Base-by-base conservation (phyloP, 2,888 invertebrate genomes). In the Lochmaea crataegi region DNA sequence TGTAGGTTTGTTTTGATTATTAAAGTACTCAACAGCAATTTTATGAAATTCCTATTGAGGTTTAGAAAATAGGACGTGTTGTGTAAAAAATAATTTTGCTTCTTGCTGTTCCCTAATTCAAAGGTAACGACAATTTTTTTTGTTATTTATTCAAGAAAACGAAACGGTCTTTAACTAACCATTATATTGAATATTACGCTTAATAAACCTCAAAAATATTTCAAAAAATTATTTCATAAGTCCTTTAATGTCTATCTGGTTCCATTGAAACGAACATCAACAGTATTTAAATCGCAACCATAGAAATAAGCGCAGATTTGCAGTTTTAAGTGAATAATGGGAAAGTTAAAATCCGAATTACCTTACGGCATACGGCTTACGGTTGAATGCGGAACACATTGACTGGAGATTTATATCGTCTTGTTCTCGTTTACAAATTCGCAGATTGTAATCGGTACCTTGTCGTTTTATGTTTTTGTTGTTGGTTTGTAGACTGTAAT, bases 391-490 rank as follows among this genome's bases (percentile, higher is more conserved):
- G 65, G 71, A 71, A 58, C 65, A 71, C 60, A 67, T 67, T 45
- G 58, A 58, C 60, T 64, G 41, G 60, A 72, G 67, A 72, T 72
- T 72, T 72, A 72, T 65, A 68, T 72, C 67, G 61, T 57, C 63
- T 72, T 56, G 63, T 60, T 63, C 63, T 69, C 63, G 61, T 69
- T 72, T 53, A 72, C 72, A 63, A 72, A 63, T 72, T 72, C 67
- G 64, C 72, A 72, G 72, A 72, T 72, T 11, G 42, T 72, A 63
- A 72, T 72, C 72, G 67, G 22, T 22, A 63, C 53, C 53, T 53
- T 53, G 63, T 64, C 63, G 45, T 45, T 56, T 60, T 41, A 65
- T 71, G 71, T 65, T 71, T 53, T 65, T 45, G 14, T 60, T 58
- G 56, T 67, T 66, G 45, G 66, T 56, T 41, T 57, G 41, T 32